These are phyloP conservation scores for Ariopsis seemanni DNA, from an alignment of 2,113 vertebrate genomes.

Conservation along the genomic window DNA sequence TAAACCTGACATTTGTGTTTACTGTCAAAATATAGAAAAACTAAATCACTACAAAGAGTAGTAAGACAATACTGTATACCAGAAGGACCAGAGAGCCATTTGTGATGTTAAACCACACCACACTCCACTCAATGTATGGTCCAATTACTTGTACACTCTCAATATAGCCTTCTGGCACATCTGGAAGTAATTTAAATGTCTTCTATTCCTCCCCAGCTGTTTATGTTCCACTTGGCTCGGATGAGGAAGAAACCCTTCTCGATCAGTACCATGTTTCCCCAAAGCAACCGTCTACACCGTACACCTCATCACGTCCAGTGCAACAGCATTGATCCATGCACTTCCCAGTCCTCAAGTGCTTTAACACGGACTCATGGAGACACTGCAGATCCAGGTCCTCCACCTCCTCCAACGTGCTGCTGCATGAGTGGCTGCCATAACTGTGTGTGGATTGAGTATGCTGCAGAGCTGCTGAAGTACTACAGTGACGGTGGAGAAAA, in stretches of 20 bases:
- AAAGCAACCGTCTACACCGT: background rate
- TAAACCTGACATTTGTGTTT: background rate
- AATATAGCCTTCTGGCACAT: background rate
- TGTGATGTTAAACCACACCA: background rate
- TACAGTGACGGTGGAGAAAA: slow-evolving; percentile 76
- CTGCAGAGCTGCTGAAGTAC: slow-evolving; percentile 76
- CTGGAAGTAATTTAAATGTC: background rate
- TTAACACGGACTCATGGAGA: background rate
- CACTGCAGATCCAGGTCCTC: slow-evolving; percentile 44
- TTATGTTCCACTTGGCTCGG: slow-evolving; percentile 30
- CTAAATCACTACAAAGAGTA: background rate
- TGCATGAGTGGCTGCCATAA: slow-evolving; percentile 92
- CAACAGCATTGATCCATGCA: background rate
- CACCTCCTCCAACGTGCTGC: slow-evolving; percentile 79
- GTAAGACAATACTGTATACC: background rate
- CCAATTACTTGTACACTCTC: background rate
- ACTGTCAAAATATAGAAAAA: background rate
- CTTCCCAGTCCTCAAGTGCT: rapidly evolving
- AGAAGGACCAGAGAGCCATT: background rate
- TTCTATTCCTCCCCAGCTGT: slow-evolving; percentile 50
- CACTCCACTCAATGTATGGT: background rate
- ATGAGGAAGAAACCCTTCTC: background rate
- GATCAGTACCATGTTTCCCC: background rate
- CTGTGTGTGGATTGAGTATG: slow-evolving; percentile 89
- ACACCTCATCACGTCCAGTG: slow-evolving; percentile 8